These are phyloP conservation scores for Bagarius yarrelli DNA, from an alignment of 2,113 vertebrate genomes.

Conservation along the genomic window DNA sequence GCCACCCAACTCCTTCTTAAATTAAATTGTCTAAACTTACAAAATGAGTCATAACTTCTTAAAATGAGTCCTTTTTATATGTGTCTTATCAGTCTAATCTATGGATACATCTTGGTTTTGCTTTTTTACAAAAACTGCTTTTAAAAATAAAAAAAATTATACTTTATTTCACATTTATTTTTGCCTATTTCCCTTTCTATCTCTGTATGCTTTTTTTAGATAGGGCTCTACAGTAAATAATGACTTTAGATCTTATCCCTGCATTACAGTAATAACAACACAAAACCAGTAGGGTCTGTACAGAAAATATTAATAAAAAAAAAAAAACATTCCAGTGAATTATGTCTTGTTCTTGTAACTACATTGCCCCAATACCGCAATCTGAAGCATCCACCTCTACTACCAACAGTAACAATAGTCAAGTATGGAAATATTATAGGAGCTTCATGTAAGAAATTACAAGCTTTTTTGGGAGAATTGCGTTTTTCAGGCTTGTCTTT, in stretches of 20 bases:
- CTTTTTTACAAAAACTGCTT: too few species aligned
- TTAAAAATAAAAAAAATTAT: slow-evolving; percentile 2
- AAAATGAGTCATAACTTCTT: slow-evolving; percentile 11
- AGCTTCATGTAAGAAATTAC: too few species aligned
- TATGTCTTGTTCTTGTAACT: too few species aligned
- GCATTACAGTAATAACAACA: slow-evolving; percentile 71
- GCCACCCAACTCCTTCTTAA: slow-evolving; percentile 15
- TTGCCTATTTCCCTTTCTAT: slow-evolving; percentile 42
- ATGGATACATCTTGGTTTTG: too few species aligned
- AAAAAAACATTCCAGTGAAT: slow-evolving; percentile 67
- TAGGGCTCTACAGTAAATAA: slow-evolving; percentile 56
- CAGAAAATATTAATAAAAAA: slow-evolving; percentile 71
- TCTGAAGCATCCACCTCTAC: too few species aligned
- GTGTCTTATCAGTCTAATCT: slow-evolving; percentile 8
- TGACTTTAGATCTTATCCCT: slow-evolving; percentile 71
- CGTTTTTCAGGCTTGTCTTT: too few species aligned
- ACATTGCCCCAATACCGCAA: too few species aligned
- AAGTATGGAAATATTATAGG: too few species aligned
- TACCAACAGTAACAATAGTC: too few species aligned
- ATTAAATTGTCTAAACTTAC: slow-evolving; percentile 13
- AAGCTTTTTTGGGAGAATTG: too few species aligned
- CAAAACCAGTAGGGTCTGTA: slow-evolving; percentile 63
- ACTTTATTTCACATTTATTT: slow-evolving; percentile 58
- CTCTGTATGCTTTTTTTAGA: slow-evolving; percentile 49
- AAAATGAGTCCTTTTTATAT: slow-evolving; percentile 46